Evolutionary conservation across 1,140 invertebrate genomes (phyloP).

Genomic region (Drosophila suzukii): DNA sequence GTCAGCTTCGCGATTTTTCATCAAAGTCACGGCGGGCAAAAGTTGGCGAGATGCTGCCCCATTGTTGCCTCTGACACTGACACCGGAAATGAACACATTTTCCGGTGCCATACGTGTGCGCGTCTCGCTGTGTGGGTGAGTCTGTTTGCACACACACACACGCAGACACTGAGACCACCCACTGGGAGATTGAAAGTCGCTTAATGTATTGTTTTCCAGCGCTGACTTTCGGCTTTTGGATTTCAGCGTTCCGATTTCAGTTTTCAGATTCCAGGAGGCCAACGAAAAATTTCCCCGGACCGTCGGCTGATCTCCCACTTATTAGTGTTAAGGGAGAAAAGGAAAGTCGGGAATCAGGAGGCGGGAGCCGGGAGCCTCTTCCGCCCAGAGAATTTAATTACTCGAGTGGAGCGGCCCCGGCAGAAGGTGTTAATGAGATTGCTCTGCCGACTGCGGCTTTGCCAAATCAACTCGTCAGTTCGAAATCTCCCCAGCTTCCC

Average conservation of each 20-base stretch:
- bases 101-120: constrained; percentile 65
- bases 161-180: constrained; percentile 2
- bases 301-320: constrained; percentile 21
- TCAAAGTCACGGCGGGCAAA: constrained; percentile 60
- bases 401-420: constrained; percentile 8
- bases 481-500: not conserved
- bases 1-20: constrained; percentile 61
- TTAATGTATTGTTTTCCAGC: constrained; percentile 59
- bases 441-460: constrained; percentile 15
- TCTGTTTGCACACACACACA: constrained; percentile 13
- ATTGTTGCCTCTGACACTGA: constrained; percentile 71
- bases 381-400: constrained; percentile 34
- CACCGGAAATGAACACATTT: constrained; percentile 84
- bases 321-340: constrained; percentile 6
- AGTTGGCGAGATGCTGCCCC: constrained; percentile 56
- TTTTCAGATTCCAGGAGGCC: not conserved
- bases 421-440: constrained; percentile 39
- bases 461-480: not conserved
- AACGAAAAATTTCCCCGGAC: constrained; percentile 12
- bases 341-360: not conserved
- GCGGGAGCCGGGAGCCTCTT: not conserved
- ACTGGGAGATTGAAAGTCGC: constrained; percentile 51
- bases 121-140: constrained; percentile 12
- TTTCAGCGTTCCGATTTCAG: constrained; percentile 21
- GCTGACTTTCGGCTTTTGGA: constrained; percentile 28